Evolutionary conservation across 2,113 vertebrate species (phyloP).

Genomic region (Holacanthus passer): DNA sequence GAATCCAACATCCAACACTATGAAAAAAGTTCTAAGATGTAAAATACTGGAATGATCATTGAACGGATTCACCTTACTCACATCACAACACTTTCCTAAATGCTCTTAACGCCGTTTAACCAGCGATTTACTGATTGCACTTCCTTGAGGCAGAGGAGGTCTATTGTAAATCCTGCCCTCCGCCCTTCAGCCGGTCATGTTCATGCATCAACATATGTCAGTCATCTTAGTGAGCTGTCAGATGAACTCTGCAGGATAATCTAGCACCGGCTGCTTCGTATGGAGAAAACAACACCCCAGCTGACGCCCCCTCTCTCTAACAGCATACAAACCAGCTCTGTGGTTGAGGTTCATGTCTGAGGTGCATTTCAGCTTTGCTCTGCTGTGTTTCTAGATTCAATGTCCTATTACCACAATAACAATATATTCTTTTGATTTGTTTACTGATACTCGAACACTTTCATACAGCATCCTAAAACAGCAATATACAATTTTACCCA

Average conservation of each 20-base stretch:
- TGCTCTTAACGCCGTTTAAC: not conserved
- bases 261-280: slow-evolving; percentile 57
- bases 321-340: slow-evolving; percentile 33
- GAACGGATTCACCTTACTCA: not conserved
- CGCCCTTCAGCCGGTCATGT: slow-evolving; percentile 30
- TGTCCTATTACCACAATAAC: not conserved
- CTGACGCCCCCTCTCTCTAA: slow-evolving; percentile 53
- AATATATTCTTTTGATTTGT: not conserved
- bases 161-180: not conserved
- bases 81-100: slow-evolving; percentile 8
- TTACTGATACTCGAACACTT: not conserved
- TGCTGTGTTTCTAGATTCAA: not conserved
- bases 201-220: slow-evolving; percentile 50
- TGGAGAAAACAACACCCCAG: slow-evolving; percentile 56
- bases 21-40: not conserved
- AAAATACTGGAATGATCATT: no score
- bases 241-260: slow-evolving; percentile 68
- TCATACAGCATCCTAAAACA: not conserved
- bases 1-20: not conserved
- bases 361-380: no score
- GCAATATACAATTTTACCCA: not conserved
- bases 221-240: slow-evolving; percentile 63
- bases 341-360: not conserved
- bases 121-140: not conserved
- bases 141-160: slow-evolving; percentile 2